Conservation (phyloP, 2,113 vertebrate genomes). For the Gallinago media region DNA sequence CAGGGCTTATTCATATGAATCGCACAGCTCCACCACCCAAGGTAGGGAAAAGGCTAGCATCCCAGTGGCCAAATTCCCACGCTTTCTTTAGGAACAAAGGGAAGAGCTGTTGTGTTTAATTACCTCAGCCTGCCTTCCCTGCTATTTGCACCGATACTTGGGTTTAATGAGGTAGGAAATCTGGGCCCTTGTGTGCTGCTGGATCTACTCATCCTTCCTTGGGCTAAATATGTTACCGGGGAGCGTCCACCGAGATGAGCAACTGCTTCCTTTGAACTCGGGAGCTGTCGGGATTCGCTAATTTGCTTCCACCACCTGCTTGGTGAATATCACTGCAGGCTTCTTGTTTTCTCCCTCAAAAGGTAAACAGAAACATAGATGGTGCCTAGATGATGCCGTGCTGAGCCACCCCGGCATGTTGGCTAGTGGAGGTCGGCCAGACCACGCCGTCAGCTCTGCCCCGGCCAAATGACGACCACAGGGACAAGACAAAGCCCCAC, state of each 20-base stretch:
- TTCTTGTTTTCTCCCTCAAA: not conserved
- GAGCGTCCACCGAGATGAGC: not conserved
- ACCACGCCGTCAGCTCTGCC: not conserved
- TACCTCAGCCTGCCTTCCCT: not conserved
- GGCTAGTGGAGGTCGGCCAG: not conserved
- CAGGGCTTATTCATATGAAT: no score
- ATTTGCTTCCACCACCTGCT: conserved; percentile 39
- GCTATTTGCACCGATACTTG: conserved; percentile 5
- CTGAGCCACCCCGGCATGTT: not conserved
- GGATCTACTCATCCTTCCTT: not conserved
- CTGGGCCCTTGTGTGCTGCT: not conserved
- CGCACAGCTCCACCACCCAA: no score
- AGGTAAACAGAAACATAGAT: not conserved
- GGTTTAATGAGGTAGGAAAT: conserved; percentile 24
- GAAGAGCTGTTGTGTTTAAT: not conserved
- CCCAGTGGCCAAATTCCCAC: not conserved
- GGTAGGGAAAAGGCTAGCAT: not conserved
- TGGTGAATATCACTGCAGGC: not conserved
- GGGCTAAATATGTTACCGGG: not conserved
- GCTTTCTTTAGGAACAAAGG: not conserved
- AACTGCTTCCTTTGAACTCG: not conserved
- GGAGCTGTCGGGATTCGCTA: not conserved
- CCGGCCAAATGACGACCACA: not conserved
- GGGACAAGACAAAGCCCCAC: accelerated
- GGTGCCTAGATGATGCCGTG: not conserved